A percentile compares a stretch with the other conserved stretches of the same genome.
Conservation (phyloP, 2,797 vertebrate genomes). For the Pangasius krempfi region DNA sequence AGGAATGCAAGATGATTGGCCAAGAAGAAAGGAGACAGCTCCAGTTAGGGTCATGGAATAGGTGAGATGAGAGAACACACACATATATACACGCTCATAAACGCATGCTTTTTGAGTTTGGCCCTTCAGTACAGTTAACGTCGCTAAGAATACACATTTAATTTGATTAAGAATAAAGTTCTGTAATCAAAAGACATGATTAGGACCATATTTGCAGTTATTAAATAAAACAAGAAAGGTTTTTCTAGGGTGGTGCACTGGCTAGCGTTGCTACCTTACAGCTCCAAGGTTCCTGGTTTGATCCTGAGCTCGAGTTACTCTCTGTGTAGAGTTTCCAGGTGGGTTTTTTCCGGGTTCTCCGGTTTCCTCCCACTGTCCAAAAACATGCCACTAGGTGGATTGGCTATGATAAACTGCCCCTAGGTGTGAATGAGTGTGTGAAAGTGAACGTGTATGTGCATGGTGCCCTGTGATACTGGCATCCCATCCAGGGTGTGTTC, state of each 20-base stretch:
- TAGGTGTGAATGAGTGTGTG: not conserved
- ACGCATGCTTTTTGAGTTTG: not conserved
- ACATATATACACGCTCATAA: not conserved
- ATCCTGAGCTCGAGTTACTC: not conserved
- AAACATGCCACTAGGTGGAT: not conserved
- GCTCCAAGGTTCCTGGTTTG: not conserved
- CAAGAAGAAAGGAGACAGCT: slow-evolving; percentile 4
- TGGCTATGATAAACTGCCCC: not conserved
- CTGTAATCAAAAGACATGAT: not conserved
- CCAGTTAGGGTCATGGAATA: not conserved
- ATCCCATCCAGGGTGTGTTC: not conserved
- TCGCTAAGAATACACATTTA: not conserved
- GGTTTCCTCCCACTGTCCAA: not conserved
- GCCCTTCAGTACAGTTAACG: not conserved
- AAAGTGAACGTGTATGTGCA: not conserved
- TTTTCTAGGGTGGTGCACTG: not conserved
- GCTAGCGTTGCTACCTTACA: not conserved
- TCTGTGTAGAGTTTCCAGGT: not conserved
- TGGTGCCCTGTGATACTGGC: not conserved
- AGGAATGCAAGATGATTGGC: slow-evolving; percentile 27
- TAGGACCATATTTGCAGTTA: not conserved
- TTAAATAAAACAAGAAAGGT: not conserved
- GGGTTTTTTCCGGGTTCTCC: not conserved
- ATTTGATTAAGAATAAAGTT: not conserved
- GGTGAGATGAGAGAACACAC: slow-evolving; percentile 9